Conservation (phyloP, 2,888 invertebrate genomes). For the Exocentrus adspersus region DNA sequence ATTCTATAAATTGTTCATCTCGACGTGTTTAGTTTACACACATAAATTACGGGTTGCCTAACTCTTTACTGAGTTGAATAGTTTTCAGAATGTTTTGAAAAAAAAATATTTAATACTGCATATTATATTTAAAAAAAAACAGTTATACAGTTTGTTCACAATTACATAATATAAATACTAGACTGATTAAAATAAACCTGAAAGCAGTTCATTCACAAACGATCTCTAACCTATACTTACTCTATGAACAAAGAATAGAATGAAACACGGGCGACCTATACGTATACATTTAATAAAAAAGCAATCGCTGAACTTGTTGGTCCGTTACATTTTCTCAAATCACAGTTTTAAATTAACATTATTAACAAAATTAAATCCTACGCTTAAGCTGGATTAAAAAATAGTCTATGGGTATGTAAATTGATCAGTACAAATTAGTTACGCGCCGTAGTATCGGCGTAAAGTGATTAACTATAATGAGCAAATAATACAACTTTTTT, state of each 20-base stretch:
- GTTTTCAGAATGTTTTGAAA: background rate
- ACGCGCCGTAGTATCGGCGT: constrained; percentile 7
- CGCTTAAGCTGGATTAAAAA: constrained; percentile 32
- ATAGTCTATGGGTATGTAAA: constrained; percentile 32
- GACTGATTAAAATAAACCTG: constrained; percentile 18
- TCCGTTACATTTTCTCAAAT: constrained; percentile 40
- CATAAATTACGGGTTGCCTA: too few relatives aligned
- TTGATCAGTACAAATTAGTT: constrained; percentile 38
- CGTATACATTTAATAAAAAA: constrained; percentile 34
- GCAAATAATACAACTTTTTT: constrained; percentile 4
- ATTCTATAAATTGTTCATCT: too few relatives aligned
- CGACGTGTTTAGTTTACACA: too few relatives aligned
- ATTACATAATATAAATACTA: constrained; percentile 33
- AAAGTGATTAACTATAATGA: constrained; percentile 18
- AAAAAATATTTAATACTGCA: constrained; percentile 26
- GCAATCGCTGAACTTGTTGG: constrained; percentile 32
- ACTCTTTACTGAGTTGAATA: too few relatives aligned
- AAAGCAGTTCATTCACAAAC: constrained; percentile 22
- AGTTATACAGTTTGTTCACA: constrained; percentile 35
- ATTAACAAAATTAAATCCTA: constrained; percentile 30
- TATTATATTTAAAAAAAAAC: constrained; percentile 37
- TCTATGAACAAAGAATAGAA: constrained; percentile 23
- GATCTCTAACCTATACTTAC: constrained; percentile 4
- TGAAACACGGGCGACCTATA: constrained; percentile 36
- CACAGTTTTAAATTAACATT: constrained; percentile 43